These are phyloP conservation scores for Catharus ustulatus DNA, from an alignment of 2,797 vertebrate genomes.

Conservation along the genomic window DNA sequence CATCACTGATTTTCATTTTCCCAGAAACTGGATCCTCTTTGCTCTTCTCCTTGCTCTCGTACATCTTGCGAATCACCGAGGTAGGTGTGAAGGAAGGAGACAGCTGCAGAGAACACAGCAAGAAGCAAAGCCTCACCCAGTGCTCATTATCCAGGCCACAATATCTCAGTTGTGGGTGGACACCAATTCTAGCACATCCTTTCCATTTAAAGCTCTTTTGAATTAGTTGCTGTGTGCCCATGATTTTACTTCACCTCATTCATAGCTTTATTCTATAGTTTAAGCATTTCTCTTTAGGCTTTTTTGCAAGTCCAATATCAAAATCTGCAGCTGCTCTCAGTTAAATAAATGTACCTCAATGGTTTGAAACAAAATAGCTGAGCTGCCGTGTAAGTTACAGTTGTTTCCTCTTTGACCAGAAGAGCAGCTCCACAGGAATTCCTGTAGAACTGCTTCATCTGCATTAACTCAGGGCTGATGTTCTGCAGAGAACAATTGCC, in stretches of 20 bases:
- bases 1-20: constrained; percentile 78
- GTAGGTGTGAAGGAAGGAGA: constrained; percentile 98
- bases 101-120: constrained; percentile 77
- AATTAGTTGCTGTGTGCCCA: neutral
- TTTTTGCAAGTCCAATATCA: neutral
- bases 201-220: neutral
- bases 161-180: neutral
- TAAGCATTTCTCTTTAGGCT: neutral
- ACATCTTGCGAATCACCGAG: constrained; percentile 99
- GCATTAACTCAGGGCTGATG: neutral
- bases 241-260: neutral
- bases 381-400: neutral
- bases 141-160: neutral
- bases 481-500: neutral
- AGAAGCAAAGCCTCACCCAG: neutral
- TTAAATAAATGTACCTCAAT: neutral
- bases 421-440: neutral
- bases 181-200: neutral
- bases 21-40: constrained; percentile 84
- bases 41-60: constrained; percentile 95
- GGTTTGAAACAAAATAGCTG: neutral
- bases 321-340: neutral
- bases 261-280: neutral
- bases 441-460: neutral
- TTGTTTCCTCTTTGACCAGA: neutral